Evolutionary conservation across 2,888 invertebrate genomes (phyloP), one percentile per base, ranked within the genome.

Genomic region (Palloptera scutellata): DNA sequence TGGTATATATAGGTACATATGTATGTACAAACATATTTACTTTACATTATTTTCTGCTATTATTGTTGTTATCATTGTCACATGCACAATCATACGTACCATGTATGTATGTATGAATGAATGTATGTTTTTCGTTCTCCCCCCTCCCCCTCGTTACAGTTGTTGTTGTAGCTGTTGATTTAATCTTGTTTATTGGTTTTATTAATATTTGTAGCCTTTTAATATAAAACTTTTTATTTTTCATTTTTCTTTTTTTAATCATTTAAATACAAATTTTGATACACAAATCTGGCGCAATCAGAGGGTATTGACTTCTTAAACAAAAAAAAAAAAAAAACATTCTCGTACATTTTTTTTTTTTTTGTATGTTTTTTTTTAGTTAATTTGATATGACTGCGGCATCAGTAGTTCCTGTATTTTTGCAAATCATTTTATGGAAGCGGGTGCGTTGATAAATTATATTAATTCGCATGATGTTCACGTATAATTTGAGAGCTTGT

Each of bases 271-370:
- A 40, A 19, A 41, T 62, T 62, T 42, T 53, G 5, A 13, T 19
- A 20, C 52, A 59, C 42, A 43, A 59, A 59, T 30, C 64, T 52
- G 19, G 20, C 19, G 42, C 43, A 51, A 40, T 15, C 4, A 11
- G 59, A n/a, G 59, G 42, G 48, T 54, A 20, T 53, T 64, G 64
- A 64, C 64, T 64, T 59, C 52, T 59, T 59, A 30, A n/a, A 42
- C 2, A 48, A 8, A 48, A n/a, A 6, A 30, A 30, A 6, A 30
- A 30, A 30, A 30, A 30, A 30, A 30, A 30, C 3, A 30, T n/a
- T n/a, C n/a, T 4, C 30, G 30, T 30, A 30, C 6, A 6, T 30
- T 4, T 15, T 8, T 15, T 48, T 48, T 1, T 4, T 48, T 48
- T 13, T 15, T 30, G 30, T 30, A 30, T 15, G 48, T 15, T 48